A percentile compares a stretch with the other conserved stretches of the same genome.
Evolutionary conservation across 2,888 invertebrate species (phyloP).

Genomic region (Eretmocerus hayati): DNA sequence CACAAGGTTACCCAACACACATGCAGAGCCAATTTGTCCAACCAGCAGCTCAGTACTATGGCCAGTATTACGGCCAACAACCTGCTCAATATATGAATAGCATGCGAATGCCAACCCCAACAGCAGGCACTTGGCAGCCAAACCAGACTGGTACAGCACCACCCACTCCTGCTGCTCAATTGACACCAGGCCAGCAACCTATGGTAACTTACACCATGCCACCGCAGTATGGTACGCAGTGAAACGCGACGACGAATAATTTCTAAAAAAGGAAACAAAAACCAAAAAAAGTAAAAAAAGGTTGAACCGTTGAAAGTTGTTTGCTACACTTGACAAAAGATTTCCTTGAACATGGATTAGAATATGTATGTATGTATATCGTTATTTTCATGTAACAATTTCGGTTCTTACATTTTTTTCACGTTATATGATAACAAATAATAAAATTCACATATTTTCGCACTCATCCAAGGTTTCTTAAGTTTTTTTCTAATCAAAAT

Average conservation of each 20-base stretch:
- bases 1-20: constrained; percentile 67
- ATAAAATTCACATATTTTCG: no score
- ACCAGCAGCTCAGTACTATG: constrained; percentile 56
- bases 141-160: constrained; percentile 48
- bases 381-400: no score
- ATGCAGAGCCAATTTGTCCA: constrained; percentile 79
- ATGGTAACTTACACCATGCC: constrained; percentile 60
- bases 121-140: constrained; percentile 45
- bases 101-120: constrained; percentile 49
- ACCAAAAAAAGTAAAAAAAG: constrained; percentile 20
- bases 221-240: constrained; percentile 82
- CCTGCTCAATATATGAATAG: constrained; percentile 52
- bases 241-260: constrained; percentile 44
- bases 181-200: constrained; percentile 44
- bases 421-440: no score
- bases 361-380: no score
- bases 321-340: constrained; percentile 26
- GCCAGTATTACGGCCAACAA: constrained; percentile 61
- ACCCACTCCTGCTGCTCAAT: constrained; percentile 40
- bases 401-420: no score
- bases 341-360: constrained; percentile 31
- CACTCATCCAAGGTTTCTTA: no score
- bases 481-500: no score
- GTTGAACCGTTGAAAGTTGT: constrained; percentile 23
- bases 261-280: constrained; percentile 19